These are phyloP conservation scores for Cheilinus undulatus DNA, from an alignment of 2,113 vertebrate genomes.

Conservation along the genomic window DNA sequence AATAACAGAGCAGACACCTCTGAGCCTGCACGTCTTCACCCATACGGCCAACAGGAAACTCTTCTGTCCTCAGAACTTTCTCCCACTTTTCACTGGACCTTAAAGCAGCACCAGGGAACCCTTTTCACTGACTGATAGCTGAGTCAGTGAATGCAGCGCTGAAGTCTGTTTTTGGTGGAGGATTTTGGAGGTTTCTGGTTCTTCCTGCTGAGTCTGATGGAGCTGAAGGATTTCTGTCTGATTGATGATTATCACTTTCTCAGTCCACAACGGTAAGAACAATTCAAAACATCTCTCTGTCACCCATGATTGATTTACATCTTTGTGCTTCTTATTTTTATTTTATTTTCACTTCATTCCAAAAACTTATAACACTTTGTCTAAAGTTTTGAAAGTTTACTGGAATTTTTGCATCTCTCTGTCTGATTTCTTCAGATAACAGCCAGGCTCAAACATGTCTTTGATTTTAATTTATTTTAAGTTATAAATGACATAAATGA, in stretches of 20 bases:
- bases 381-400: no score
- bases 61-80: background rate
- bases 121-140: background rate
- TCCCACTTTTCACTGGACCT: background rate
- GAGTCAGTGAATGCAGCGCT: conserved; percentile 13
- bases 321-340: no score
- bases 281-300: background rate
- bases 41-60: background rate
- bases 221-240: conserved; percentile 61
- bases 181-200: background rate
- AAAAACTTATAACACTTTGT: no score
- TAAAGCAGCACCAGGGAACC: background rate
- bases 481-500: no score
- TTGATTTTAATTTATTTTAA: no score
- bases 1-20: conserved; percentile 21
- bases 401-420: no score
- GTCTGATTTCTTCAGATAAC: no score
- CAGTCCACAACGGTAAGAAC: conserved; percentile 60
- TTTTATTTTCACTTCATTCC: no score
- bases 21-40: conserved; percentile 1
- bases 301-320: background rate
- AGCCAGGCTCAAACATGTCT: no score
- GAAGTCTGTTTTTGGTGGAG: background rate
- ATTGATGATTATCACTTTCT: conserved; percentile 58
- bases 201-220: conserved; percentile 50